Percentiles rank a stretch among this genome's conserved stretches.
Conservation (phyloP, 2,888 invertebrate genomes). For the Nomada ruficornis region DNA sequence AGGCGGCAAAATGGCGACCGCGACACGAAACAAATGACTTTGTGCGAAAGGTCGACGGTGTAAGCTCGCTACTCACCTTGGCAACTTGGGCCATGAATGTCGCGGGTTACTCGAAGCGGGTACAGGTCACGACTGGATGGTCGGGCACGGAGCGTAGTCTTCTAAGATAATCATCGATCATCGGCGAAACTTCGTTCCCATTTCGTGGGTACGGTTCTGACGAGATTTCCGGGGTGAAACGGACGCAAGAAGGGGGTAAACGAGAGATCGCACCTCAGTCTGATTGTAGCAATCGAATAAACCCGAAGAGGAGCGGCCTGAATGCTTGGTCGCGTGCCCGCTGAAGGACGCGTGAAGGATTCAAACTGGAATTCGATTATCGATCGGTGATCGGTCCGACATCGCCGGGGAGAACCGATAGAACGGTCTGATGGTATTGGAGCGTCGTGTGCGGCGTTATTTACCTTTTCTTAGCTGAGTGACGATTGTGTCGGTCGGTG, state of each 20-base stretch:
- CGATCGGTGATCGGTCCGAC: conserved; percentile 58
- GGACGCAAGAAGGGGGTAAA: background rate
- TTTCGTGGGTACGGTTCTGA: background rate
- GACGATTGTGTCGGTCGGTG: conserved; percentile 41
- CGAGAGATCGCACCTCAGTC: background rate
- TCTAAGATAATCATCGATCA: background rate
- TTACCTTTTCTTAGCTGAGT: conserved; percentile 23
- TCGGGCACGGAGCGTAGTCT: background rate
- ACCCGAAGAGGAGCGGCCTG: conserved; percentile 6
- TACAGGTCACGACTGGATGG: background rate
- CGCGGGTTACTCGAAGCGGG: background rate
- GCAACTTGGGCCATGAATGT: background rate
- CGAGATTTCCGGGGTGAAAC: background rate
- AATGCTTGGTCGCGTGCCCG: conserved; percentile 16
- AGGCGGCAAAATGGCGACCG: conserved; percentile 77
- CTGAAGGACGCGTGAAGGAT: conserved; percentile 31
- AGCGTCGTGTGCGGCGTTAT: conserved; percentile 35
- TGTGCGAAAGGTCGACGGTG: conserved; percentile 5
- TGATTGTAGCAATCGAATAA: background rate
- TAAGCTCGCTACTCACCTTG: background rate
- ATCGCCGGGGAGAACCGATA: background rate
- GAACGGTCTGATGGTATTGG: conserved; percentile 42
- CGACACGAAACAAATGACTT: conserved; percentile 73
- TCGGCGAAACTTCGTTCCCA: too few relatives aligned
- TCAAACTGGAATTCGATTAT: conserved; percentile 53